phyloP scores from a whole-genome alignment of 2,888 invertebrate species.

The Erebia aethiops region DNA sequence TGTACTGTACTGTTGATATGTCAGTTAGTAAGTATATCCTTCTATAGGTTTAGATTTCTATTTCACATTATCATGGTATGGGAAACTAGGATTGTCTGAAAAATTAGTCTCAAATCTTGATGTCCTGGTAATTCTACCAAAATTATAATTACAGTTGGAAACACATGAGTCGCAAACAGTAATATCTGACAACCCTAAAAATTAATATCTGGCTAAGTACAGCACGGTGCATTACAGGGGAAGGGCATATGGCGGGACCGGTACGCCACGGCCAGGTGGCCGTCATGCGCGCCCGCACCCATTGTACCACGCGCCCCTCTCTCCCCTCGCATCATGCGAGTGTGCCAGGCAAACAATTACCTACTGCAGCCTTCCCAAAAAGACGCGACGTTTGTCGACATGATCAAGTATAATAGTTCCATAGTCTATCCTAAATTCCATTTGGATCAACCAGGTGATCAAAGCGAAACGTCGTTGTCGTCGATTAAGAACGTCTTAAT shows the following conservation, averaged over 20 bases:
- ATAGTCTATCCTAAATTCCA: no score
- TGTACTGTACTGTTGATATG: no score
- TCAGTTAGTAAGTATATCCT: no score
- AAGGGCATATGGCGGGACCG: slow-evolving; percentile 77
- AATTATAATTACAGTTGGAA: background rate
- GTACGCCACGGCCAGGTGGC: slow-evolving; percentile 77
- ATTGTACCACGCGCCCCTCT: slow-evolving; percentile 60
- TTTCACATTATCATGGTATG: no score
- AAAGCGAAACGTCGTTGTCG: no score
- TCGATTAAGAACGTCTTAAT: no score
- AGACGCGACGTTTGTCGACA: slow-evolving; percentile 36
- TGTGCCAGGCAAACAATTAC: slow-evolving; percentile 49
- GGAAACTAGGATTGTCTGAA: no score
- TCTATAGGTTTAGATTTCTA: no score
- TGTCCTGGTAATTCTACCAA: no score
- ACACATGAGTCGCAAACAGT: background rate
- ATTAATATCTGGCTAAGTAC: slow-evolving; percentile 23
- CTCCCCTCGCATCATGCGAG: slow-evolving; percentile 47
- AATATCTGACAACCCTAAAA: slow-evolving; percentile 20
- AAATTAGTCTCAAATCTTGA: background rate
- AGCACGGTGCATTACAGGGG: slow-evolving; percentile 45
- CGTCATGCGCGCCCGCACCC: slow-evolving; percentile 82
- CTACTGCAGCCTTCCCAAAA: slow-evolving; percentile 56
- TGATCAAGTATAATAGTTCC: background rate
- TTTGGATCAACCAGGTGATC: no score